These are phyloP conservation scores for Pseudococcus viburni DNA, from an alignment of 2,888 invertebrate genomes.

Conservation along the genomic window DNA sequence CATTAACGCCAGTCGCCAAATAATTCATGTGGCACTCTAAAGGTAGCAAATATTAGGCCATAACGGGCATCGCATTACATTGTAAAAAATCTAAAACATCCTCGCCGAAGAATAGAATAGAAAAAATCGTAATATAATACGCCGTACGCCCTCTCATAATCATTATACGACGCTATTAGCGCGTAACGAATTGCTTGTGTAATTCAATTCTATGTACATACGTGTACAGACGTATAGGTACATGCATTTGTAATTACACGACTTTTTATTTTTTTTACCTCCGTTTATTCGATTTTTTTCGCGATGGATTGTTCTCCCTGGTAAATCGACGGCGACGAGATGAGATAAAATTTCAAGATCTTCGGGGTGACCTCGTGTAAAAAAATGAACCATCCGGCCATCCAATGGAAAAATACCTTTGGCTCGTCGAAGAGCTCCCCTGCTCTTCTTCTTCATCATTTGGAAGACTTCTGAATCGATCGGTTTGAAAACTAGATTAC, in stretches of 20 bases:
- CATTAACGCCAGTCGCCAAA: conserved; percentile 2
- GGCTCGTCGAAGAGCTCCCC: neutral
- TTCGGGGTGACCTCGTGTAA: neutral
- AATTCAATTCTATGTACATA: conserved; percentile 39
- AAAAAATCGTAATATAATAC: conserved; percentile 11
- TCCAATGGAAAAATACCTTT: conserved; percentile 6
- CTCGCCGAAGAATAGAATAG: conserved; percentile 6
- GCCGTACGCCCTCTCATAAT: conserved; percentile 49
- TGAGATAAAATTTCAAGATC: conserved; percentile 40
- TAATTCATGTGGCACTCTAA: neutral
- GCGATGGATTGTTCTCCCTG: neutral
- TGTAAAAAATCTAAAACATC: conserved; percentile 41
- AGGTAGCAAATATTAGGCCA: conserved; percentile 43
- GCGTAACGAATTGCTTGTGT: conserved; percentile 52
- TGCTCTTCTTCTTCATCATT: neutral
- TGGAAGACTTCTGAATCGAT: neutral
- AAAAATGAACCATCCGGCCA: neutral
- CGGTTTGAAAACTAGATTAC: conserved; percentile 8
- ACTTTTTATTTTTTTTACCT: conserved; percentile 2
- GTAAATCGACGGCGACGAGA: neutral
- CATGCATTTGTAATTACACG: conserved; percentile 13
- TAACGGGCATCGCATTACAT: conserved; percentile 50
- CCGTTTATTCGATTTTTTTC: neutral
- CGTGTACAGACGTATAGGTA: neutral
- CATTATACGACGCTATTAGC: conserved; percentile 53